phyloP scores from a whole-genome alignment of 1,140 invertebrate genomes.

The Lasioglossum baleicum region DNA sequence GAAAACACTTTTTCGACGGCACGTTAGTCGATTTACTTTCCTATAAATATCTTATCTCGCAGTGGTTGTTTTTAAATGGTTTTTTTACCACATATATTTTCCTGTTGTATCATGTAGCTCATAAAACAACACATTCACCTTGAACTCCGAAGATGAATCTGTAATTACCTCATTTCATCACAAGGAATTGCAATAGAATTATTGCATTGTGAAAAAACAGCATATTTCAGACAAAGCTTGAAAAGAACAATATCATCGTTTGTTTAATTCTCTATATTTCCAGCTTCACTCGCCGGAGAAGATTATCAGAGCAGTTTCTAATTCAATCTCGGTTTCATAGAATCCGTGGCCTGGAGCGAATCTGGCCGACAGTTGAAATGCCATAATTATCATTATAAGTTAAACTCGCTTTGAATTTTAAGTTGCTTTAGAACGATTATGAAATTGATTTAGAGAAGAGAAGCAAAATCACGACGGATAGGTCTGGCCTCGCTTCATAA shows the following conservation, averaged over 20 bases:
- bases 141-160: too few relatives aligned
- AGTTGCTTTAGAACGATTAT: constrained; percentile 25
- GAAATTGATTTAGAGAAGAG: constrained; percentile 37
- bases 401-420: constrained; percentile 48
- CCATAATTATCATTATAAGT: constrained; percentile 34
- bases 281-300: not conserved
- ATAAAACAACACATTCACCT: too few relatives aligned
- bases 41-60: too few relatives aligned
- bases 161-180: too few relatives aligned
- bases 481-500: constrained; percentile 20
- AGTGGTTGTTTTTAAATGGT: too few relatives aligned
- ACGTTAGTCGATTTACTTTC: too few relatives aligned
- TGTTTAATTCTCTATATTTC: not conserved
- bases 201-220: too few relatives aligned
- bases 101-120: too few relatives aligned
- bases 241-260: too few relatives aligned
- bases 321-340: not conserved
- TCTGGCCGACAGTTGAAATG: constrained; percentile 6
- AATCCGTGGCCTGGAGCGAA: constrained; percentile 16
- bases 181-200: too few relatives aligned
- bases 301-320: not conserved
- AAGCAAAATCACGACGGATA: constrained; percentile 21
- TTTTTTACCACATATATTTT: too few relatives aligned
- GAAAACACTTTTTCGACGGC: not conserved
- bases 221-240: too few relatives aligned